These are phyloP conservation scores for Salvator merianae DNA, from an alignment of 2,113 vertebrate species.

Conservation along the genomic window DNA sequence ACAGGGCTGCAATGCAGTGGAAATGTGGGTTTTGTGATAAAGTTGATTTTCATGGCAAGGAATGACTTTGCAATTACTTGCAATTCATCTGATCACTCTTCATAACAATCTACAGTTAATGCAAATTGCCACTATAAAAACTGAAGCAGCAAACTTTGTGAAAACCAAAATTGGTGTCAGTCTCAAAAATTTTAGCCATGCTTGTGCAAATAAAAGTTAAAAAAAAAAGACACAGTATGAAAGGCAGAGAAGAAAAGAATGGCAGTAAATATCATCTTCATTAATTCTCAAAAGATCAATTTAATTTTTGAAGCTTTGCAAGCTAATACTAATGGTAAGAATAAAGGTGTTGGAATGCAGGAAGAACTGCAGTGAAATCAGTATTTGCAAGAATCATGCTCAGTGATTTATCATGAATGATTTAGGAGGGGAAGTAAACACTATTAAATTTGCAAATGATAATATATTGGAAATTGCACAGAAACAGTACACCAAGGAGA, in stretches of 20 bases:
- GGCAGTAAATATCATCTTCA: not conserved
- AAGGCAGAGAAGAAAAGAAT: not conserved
- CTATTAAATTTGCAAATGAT: constrained; percentile 30
- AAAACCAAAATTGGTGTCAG: too few relatives aligned
- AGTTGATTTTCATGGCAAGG: too few relatives aligned
- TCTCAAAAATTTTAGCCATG: too few relatives aligned
- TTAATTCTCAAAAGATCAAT: constrained; percentile 4
- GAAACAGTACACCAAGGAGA: not conserved
- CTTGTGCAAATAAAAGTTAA: not conserved
- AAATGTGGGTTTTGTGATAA: too few relatives aligned
- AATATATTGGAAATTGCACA: constrained; percentile 14
- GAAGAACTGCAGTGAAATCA: not conserved
- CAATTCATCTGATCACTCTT: too few relatives aligned
- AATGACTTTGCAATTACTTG: too few relatives aligned
- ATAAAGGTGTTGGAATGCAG: not conserved
- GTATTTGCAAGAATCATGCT: not conserved
- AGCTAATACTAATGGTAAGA: constrained; percentile 9
- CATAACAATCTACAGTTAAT: too few relatives aligned
- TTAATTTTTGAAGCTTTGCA: constrained; percentile 24
- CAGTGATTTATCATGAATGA: constrained; percentile 22
- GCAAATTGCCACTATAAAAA: too few relatives aligned
- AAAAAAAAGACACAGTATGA: too few relatives aligned
- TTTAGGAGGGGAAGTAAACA: constrained; percentile 9
- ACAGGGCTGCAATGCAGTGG: too few relatives aligned
- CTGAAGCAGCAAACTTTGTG: too few relatives aligned